phyloP scores from a whole-genome alignment of 2,888 invertebrate species.

The Eulithis testata region DNA sequence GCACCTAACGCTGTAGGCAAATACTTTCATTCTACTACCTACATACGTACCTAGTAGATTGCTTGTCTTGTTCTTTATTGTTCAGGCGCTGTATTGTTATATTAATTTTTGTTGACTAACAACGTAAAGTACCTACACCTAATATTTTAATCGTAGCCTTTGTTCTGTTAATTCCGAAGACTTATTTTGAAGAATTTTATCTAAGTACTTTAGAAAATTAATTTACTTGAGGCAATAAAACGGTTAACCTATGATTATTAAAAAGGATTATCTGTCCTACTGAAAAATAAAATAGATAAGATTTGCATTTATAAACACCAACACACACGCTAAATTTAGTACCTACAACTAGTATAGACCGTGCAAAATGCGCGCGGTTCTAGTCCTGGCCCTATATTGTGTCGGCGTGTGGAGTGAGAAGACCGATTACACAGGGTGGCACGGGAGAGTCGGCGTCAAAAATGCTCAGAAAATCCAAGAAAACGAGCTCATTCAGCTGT shows the following conservation, averaged over 20 bases:
- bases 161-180: conserved; percentile 14
- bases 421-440: conserved; percentile 55
- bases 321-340: conserved; percentile 18
- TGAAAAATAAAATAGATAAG: conserved; percentile 39
- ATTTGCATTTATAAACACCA: conserved; percentile 41
- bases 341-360: conserved; percentile 31
- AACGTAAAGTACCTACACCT: neutral
- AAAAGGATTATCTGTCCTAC: conserved; percentile 37
- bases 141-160: neutral
- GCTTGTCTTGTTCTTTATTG: too few relatives aligned
- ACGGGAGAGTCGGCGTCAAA: conserved; percentile 60
- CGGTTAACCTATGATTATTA: conserved; percentile 41
- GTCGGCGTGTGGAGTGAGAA: conserved; percentile 36
- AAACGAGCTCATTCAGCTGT: conserved; percentile 46
- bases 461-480: conserved; percentile 58
- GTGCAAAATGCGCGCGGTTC: conserved; percentile 48
- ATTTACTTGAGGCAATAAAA: conserved; percentile 52
- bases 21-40: neutral
- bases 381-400: conserved; percentile 48
- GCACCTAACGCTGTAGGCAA: neutral
- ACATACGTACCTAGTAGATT: too few relatives aligned
- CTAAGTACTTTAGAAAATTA: conserved; percentile 40
- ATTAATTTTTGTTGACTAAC: too few relatives aligned
- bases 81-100: too few relatives aligned
- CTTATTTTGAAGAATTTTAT: conserved; percentile 35